Percentiles rank a stretch among this genome's conserved stretches.
Conservation (phyloP, 2,113 vertebrate genomes). For the Hiodon tergisus region DNA sequence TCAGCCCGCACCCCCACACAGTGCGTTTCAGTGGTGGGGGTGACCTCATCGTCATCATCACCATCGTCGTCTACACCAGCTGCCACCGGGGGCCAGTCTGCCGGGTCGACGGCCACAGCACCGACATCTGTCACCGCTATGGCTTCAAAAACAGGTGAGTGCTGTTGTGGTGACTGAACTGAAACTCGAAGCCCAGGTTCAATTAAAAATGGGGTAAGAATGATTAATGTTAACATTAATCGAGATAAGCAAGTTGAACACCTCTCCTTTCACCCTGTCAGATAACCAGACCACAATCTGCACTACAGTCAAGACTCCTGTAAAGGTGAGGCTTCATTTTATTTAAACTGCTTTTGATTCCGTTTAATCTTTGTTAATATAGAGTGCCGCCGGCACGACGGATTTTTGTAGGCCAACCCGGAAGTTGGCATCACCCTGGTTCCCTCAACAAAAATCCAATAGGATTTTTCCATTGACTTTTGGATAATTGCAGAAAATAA, state of each 20-base stretch:
- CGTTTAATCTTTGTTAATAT: background rate
- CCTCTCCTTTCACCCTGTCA: conserved; percentile 25
- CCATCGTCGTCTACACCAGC: conserved; percentile 61
- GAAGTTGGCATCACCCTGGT: background rate
- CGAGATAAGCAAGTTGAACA: too few relatives aligned
- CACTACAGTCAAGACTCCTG: conserved; percentile 43
- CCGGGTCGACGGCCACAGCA: conserved; percentile 56
- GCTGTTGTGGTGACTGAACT: background rate
- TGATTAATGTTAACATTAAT: too few relatives aligned
- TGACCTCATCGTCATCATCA: conserved; percentile 53
- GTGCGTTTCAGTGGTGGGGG: conserved; percentile 58
- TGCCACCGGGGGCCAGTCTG: conserved; percentile 48
- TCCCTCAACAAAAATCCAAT: too few relatives aligned
- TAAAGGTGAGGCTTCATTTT: conserved; percentile 25
- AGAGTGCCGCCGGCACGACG: conserved; percentile 5
- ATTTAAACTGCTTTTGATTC: background rate
- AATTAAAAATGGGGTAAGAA: background rate
- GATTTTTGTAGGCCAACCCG: too few relatives aligned
- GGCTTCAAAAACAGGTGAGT: conserved; percentile 66
- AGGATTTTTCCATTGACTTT: too few relatives aligned
- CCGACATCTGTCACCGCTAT: conserved; percentile 59
- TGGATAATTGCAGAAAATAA: too few relatives aligned
- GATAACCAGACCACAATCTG: conserved; percentile 60
- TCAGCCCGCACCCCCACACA: conserved; percentile 56
- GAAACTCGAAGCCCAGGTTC: background rate